Evolutionary conservation across 2,797 vertebrate genomes (phyloP), one percentile per base, ranked within the genome.

Genomic region (Hephaestus fuliginosus): DNA sequence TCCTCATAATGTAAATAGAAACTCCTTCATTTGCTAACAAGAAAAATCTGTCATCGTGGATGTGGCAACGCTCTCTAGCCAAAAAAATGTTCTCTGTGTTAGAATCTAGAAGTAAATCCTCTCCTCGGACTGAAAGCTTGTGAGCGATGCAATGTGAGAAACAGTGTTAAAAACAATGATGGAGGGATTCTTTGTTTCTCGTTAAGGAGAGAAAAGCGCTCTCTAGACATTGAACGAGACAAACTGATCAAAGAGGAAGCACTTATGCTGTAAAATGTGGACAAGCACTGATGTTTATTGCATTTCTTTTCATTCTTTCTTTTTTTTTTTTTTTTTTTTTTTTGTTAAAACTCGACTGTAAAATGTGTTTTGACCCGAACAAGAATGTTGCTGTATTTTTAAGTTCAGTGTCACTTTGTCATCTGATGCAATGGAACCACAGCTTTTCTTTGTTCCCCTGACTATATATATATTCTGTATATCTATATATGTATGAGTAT

Each of bases 321-420:
- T 25, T 25, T 25, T 25, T 25, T 25, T 25, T 25, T 25, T 25
- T 25, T 25, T 25, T 43, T 77, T 17, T 0, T 68, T 46, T 12
- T 61, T 72, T 56, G 17, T 36, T 36, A 48, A 46, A 25, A 25
- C 39, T 51, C 76, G 18, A 85, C 80, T 88, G 85, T 92, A 88
- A 80, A 78, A 62, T 84, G 20, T 82, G 58, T 87, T 93, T 84
- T 84, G 80, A 79, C 78, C 62, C 20, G 9, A 91, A 90, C 57
- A 80, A 74, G 75, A 92, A 87, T 82, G 81, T 91, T 86, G 73
- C 87, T 91, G 86, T 87, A 84, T 85, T 89, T 86, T 85, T 86
- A 80, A 57, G 52, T 80, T 85, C 70, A 46, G 52, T 57, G 41
- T 84, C 70, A 22, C 53, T 68, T 70, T 44, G 22, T 88, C 68